These are phyloP conservation scores for Spea multiplicata DNA, from an alignment of 2,113 vertebrate genomes.

Conservation along the genomic window DNA sequence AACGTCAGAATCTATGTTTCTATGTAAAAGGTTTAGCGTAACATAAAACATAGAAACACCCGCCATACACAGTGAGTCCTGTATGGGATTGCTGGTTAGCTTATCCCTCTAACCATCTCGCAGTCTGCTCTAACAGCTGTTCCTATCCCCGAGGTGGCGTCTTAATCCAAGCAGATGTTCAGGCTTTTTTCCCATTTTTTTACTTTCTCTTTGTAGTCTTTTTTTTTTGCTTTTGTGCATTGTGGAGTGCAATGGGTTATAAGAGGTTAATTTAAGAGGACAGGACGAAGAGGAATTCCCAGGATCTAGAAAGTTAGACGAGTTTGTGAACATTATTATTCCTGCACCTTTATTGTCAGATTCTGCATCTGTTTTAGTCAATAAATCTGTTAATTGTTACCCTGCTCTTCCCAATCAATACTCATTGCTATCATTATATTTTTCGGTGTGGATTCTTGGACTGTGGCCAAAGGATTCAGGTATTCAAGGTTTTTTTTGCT, in stretches of 20 bases:
- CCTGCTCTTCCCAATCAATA: too few relatives aligned
- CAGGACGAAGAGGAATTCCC: neutral
- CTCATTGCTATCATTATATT: too few relatives aligned
- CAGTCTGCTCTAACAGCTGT: conserved; percentile 34
- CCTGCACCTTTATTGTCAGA: too few relatives aligned
- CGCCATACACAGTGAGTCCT: too few relatives aligned
- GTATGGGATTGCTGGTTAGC: neutral
- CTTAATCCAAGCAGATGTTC: conserved; percentile 40
- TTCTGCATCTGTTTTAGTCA: too few relatives aligned
- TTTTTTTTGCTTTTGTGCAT: conserved; percentile 5
- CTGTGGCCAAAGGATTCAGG: too few relatives aligned
- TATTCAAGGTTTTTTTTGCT: too few relatives aligned
- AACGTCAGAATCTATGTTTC: too few relatives aligned
- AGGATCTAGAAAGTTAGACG: neutral
- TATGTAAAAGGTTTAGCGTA: too few relatives aligned
- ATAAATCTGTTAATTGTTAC: too few relatives aligned
- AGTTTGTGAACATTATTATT: neutral
- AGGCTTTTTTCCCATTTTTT: conserved; percentile 1
- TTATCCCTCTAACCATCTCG: conserved; percentile 20
- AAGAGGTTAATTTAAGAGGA: conserved; percentile 28
- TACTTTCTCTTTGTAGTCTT: conserved; percentile 4
- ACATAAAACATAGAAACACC: too few relatives aligned
- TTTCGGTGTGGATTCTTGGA: too few relatives aligned
- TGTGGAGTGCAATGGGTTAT: neutral
- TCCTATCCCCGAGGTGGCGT: conserved; percentile 16